Evolutionary conservation across 2,888 invertebrate species (phyloP).

Genomic region (Synergus itoensis): DNA sequence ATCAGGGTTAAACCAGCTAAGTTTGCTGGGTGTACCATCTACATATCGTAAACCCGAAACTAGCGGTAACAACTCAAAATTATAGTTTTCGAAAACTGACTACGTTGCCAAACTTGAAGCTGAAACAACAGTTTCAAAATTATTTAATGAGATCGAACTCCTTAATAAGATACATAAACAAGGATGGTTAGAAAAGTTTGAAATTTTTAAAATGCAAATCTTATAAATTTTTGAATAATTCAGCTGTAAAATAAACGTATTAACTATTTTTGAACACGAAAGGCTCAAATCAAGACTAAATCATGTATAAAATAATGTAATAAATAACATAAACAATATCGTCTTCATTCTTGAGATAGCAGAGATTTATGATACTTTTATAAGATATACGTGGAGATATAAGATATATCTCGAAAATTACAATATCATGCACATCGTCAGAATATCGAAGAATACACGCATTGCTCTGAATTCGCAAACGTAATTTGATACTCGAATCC

Average conservation of each 20-base stretch:
- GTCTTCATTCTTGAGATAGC: background rate
- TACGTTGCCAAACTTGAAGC: constrained; percentile 8
- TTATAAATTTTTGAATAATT: background rate
- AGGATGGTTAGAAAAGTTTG: no score
- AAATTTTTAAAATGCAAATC: background rate
- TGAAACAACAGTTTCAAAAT: constrained; percentile 2
- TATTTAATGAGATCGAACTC: constrained; percentile 11
- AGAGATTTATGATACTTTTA: background rate
- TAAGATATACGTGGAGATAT: no score
- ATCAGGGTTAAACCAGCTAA: constrained; percentile 18
- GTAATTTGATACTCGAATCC: constrained; percentile 13
- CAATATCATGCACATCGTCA: background rate
- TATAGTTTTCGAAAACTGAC: constrained; percentile 4
- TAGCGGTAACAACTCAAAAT: constrained; percentile 32
- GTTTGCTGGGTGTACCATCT: constrained; percentile 17
- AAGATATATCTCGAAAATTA: no score
- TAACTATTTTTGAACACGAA: no score
- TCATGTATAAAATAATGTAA: background rate
- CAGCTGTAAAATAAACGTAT: no score
- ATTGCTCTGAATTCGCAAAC: background rate
- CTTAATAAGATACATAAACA: background rate
- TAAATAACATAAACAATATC: background rate
- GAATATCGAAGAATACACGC: background rate
- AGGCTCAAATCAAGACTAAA: background rate
- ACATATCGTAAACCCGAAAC: constrained; percentile 16